Evolutionary conservation across 2,797 vertebrate genomes (phyloP).

Genomic region (Avahi laniger): DNA sequence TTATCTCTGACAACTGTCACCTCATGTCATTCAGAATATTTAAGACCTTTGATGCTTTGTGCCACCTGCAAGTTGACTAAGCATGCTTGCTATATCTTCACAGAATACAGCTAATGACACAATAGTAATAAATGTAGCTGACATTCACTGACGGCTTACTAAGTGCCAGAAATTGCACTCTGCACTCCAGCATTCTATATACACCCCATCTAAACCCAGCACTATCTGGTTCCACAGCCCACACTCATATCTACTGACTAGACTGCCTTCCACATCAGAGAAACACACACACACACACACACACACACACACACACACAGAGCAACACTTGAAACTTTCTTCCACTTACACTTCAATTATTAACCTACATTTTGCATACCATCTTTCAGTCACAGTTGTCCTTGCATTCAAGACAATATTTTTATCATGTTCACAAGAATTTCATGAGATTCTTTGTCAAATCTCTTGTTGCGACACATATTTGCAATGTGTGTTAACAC

Average conservation of each 20-base stretch:
- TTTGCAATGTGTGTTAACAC: neutral
- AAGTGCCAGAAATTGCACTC: neutral
- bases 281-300: neutral
- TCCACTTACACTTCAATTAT: neutral
- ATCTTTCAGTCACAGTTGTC: neutral
- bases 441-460: neutral
- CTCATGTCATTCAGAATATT: neutral
- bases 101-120: neutral
- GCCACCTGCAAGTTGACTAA: neutral
- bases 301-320: accelerated
- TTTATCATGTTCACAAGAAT: neutral
- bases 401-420: neutral
- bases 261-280: neutral
- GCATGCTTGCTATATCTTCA: neutral
- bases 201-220: neutral
- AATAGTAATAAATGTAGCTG: neutral
- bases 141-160: neutral
- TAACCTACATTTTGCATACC: neutral
- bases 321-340: neutral
- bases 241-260: neutral
- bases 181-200: neutral
- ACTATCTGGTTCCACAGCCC: neutral
- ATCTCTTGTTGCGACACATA: neutral
- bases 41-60: neutral
- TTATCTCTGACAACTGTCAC: neutral